Conservation (phyloP, 2,113 vertebrate genomes). For the Loxodonta africana region DNA sequence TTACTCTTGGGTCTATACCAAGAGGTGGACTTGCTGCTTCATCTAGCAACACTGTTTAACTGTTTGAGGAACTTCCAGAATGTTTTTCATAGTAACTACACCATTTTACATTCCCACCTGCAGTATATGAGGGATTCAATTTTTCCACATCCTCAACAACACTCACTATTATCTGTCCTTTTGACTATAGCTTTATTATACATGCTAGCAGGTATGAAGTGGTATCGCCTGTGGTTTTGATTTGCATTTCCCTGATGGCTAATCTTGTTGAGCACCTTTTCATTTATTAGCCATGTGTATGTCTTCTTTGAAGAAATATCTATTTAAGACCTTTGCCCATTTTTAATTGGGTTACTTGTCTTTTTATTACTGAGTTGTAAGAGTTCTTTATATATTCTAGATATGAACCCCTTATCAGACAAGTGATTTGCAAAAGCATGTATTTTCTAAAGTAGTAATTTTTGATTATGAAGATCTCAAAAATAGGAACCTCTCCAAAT, state of each 20-base stretch:
- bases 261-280: not conserved
- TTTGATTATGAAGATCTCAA: not conserved
- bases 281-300: not conserved
- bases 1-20: not conserved
- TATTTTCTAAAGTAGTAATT: slow-evolving; percentile 32
- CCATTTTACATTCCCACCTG: not conserved
- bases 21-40: not conserved
- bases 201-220: not conserved
- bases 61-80: not conserved
- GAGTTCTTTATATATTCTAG: too few relatives aligned
- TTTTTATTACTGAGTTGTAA: not conserved
- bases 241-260: not conserved
- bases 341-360: not conserved
- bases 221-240: not conserved
- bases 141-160: not conserved
- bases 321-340: not conserved
- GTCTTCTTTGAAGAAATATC: not conserved
- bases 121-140: not conserved
- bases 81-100: not conserved
- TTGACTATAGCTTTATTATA: not conserved
- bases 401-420: not conserved
- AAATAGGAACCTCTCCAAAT: slow-evolving; percentile 8
- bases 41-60: not conserved
- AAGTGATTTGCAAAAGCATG: not conserved
- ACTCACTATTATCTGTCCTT: not conserved